These are phyloP conservation scores for Phrynocephalus versicolor DNA, from an alignment of 2,113 vertebrate genomes.

Conservation along the genomic window DNA sequence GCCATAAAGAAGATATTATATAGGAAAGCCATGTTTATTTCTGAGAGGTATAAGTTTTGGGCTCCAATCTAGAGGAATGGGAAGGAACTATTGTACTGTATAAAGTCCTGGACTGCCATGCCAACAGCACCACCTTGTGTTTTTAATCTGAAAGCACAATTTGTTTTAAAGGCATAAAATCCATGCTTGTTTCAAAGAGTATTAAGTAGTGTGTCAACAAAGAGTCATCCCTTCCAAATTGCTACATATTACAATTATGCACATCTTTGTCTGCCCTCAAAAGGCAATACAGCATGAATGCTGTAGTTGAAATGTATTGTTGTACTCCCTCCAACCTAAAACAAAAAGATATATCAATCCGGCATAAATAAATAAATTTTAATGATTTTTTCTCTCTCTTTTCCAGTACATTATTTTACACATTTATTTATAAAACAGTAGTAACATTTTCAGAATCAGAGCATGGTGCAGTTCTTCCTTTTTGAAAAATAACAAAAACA, in stretches of 20 bases:
- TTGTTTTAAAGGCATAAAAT: slow-evolving; percentile 9
- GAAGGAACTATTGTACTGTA: no score
- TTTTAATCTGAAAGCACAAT: slow-evolving; percentile 13
- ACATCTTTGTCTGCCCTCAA: neutral
- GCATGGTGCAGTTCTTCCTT: slow-evolving; percentile 59
- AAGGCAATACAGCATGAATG: neutral
- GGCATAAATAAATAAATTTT: slow-evolving; percentile 76
- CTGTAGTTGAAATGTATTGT: neutral
- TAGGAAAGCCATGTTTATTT: slow-evolving; percentile 7
- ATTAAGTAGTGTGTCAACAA: neutral
- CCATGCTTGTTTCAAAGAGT: neutral
- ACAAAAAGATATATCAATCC: neutral
- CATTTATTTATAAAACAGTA: slow-evolving; percentile 77
- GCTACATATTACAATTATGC: neutral
- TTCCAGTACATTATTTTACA: slow-evolving; percentile 74
- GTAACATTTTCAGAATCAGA: slow-evolving; percentile 72
- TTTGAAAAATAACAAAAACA: slow-evolving; percentile 25
- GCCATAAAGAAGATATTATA: neutral
- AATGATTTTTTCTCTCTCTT: slow-evolving; percentile 68
- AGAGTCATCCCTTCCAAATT: neutral
- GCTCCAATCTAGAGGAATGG: neutral
- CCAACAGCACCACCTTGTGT: slow-evolving; percentile 43
- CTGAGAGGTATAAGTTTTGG: neutral
- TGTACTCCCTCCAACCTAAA: neutral
- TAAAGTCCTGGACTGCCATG: neutral